Conservation (phyloP, 1,140 invertebrate genomes). For the Mercenaria mercenaria region DNA sequence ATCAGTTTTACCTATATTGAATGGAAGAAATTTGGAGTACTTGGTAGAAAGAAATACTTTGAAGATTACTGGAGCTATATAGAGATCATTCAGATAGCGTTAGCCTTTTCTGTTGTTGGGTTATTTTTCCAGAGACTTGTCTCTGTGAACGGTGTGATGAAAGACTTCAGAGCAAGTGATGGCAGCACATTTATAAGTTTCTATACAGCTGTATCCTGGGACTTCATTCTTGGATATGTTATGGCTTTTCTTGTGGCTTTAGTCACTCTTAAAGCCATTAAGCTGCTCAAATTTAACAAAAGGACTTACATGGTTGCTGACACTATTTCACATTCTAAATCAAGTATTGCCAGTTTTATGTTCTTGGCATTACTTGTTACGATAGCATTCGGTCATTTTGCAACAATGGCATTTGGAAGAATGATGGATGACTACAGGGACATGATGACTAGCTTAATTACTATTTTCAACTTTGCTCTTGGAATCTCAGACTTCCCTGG, state of each 20-base stretch:
- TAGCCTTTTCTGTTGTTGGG: constrained; percentile 69
- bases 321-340: constrained; percentile 56
- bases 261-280: constrained; percentile 74
- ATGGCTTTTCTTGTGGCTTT: constrained; percentile 70
- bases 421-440: constrained; percentile 57
- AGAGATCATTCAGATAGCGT: constrained; percentile 69
- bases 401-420: constrained; percentile 67
- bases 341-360: constrained; percentile 51
- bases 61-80: constrained; percentile 69
- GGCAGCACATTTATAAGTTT: constrained; percentile 71
- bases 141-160: constrained; percentile 57
- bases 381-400: constrained; percentile 62
- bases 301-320: constrained; percentile 65
- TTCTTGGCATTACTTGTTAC: constrained; percentile 57
- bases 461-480: constrained; percentile 71
- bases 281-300: constrained; percentile 73
- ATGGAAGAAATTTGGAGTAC: constrained; percentile 58
- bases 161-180: constrained; percentile 50
- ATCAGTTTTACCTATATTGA: constrained; percentile 58
- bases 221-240: constrained; percentile 67
- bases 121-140: constrained; percentile 73
- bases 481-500: constrained; percentile 71
- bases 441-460: constrained; percentile 44
- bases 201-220: constrained; percentile 72
- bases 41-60: constrained; percentile 63